Conservation (phyloP, 2,113 vertebrate species). For the Salminus brasiliensis region DNA sequence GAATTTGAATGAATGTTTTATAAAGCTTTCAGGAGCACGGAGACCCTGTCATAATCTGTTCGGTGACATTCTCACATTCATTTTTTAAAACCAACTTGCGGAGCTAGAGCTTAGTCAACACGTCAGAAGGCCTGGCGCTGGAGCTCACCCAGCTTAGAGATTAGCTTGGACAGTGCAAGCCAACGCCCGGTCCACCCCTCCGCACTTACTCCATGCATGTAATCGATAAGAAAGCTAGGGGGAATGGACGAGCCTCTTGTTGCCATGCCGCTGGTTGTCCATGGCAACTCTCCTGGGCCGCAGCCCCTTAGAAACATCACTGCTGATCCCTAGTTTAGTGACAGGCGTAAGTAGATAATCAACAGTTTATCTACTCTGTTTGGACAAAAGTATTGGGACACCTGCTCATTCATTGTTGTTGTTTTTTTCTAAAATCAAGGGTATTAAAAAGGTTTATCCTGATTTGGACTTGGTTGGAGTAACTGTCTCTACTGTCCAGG, state of each 20-base stretch:
- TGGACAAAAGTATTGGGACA: no score
- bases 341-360: no score
- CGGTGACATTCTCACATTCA: neutral
- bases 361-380: no score
- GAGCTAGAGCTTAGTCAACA: neutral
- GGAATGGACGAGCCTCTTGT: neutral
- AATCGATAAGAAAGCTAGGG: neutral
- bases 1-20: neutral
- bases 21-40: neutral
- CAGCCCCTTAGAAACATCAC: neutral
- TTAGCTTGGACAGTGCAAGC: neutral
- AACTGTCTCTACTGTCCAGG: no score
- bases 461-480: no score
- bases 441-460: no score
- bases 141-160: neutral
- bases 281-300: neutral
- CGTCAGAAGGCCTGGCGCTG: neutral
- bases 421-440: no score
- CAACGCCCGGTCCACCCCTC: neutral
- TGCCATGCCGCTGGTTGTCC: neutral
- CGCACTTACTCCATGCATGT: neutral
- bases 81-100: neutral
- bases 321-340: neutral
- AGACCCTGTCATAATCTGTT: neutral
- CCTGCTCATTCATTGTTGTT: no score